Base-by-base conservation (phyloP, 2,888 invertebrate genomes). In the Homarus gammarus region DNA sequence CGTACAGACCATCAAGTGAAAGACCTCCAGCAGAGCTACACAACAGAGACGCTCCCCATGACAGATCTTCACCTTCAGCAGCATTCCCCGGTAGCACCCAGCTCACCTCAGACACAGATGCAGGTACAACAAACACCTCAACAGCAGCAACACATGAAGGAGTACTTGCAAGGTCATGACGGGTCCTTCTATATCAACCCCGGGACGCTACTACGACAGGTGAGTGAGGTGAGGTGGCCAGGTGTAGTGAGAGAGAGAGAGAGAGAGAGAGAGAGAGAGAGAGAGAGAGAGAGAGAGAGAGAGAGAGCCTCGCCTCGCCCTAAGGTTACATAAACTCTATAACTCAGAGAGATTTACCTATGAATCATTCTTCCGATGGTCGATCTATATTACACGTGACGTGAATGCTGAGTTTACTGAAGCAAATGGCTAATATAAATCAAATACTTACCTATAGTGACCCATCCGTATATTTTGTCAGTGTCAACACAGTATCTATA, bases 101-200 rank as follows among this genome's bases (percentile, higher is more conserved):
- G 27, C n/a, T 44, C 44, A 5, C 40, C n/a, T 31, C 68, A 82
- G 31, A 68, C 38, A 31, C 68, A 64, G 18, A 31, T 38, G 44
- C 81, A 64, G 38, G n/a, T 22, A 0, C 72, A 33, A 36, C 33
- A 31, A 22, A 36, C 68, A 1, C n/a, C 38, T 5, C 72, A 27
- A n/a, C 78, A 77, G n/a, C 33, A 38, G 10, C 68, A 27, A 15
- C 68, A 64, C 18, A 64, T 12, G 64, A 77, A 44, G 31, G 87
- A 87, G 38, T 87, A 87, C 81, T 27, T 72, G 15, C 51, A 81
- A 22, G 81, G 79, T 1, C 85, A 77, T 18, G 87, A 87, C 27
- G 81, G 87, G 1, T 87, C 87, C n/a, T 87, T 87, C 79, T 87
- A 87, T 77, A 87, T 87, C 70, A 87, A 87, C 56, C 87, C 87